phyloP scores from a whole-genome alignment of 2,797 vertebrate genomes.

The Rhynchonycteris naso region DNA sequence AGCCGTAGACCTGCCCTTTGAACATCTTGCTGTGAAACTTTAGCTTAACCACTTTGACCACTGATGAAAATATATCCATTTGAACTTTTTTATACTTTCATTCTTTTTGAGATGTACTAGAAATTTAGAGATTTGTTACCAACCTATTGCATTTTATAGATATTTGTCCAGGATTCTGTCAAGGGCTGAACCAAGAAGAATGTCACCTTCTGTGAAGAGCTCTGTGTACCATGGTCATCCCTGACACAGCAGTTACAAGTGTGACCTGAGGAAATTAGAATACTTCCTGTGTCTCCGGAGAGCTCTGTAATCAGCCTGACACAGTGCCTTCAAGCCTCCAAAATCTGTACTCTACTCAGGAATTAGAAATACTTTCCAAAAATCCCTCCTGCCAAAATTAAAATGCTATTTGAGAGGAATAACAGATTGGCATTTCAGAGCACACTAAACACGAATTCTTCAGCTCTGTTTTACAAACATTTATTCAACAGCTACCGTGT shows the following conservation, averaged over 20 bases:
- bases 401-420: neutral
- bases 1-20: neutral
- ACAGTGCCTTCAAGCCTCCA: neutral
- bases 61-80: neutral
- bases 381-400: neutral
- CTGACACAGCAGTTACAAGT: accelerated
- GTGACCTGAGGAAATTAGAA: neutral
- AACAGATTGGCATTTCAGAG: neutral
- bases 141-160: neutral
- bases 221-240: neutral
- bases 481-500: neutral
- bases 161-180: neutral
- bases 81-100: neutral
- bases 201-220: neutral
- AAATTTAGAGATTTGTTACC: neutral
- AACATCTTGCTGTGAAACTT: neutral
- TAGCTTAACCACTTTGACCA: neutral
- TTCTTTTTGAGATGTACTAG: neutral
- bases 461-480: neutral
- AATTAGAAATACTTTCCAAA: neutral
- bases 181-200: neutral
- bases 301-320: neutral
- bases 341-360: neutral
- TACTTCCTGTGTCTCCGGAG: neutral
- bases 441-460: neutral